Base-by-base conservation (phyloP, 2,888 invertebrate species). In the Pristionchus exspectatus region DNA sequence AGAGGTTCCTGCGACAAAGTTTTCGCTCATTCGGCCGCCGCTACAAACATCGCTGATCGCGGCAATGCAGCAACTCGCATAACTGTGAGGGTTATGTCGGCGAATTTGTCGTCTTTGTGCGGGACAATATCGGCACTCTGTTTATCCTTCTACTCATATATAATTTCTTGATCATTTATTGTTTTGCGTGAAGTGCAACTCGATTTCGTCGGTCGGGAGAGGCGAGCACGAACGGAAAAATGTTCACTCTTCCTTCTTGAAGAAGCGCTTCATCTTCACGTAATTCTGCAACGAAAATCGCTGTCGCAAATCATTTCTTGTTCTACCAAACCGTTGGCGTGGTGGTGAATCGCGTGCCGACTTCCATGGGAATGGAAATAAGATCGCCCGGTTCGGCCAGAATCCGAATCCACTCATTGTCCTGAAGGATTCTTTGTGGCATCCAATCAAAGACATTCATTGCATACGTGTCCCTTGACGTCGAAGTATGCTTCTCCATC, bases 401-500 rank as follows among this genome's bases (percentile, higher is more conserved):
- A 33, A 84, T 84, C 30, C 84, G 84, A 59, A 84, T 84, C 84
- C 84, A 84, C 33, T 84, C 59, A 4, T 30, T 33, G 1, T 56
- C 27, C 84, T 84, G 30, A n/a, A 30, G 59, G 2, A 16, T 59
- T 59, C 24, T 7, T 21, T 59, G 7, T 4, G 30, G 30, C 30
- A 69, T 69, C 21, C 7, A 2, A 27, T 69, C 30, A 69, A n/a
- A 5, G 14, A 30, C 30, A 30, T 2, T 5, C 7, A 77, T 50
- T 81, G 54, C 2, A 38, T 30, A 84, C 84, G 24, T 56, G 30
- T 50, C 33, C 84, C 33, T 59, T 56, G 30, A 84, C 38, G 12
- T 84, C 84, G 38, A 84, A 84, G 59, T 84, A 84, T 21, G 59
- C 56, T 59, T 84, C 84, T 30, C 84, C 84, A 63, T 84, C 84